Conservation (phyloP, 2,113 vertebrate species). For the Hyperopisus bebe region DNA sequence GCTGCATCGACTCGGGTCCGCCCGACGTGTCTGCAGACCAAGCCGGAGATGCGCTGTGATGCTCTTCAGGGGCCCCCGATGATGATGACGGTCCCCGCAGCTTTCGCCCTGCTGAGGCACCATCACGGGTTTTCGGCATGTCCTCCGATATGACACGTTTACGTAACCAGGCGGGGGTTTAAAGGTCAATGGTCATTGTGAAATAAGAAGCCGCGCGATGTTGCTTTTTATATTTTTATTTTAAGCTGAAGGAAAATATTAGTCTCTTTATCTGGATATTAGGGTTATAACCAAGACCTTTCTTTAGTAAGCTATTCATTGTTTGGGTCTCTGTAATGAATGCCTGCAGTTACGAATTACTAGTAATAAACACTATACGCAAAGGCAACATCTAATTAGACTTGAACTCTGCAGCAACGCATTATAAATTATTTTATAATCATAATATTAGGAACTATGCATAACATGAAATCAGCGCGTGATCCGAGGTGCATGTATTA, state of each 20-base stretch:
- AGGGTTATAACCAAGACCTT: not conserved
- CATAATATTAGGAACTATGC: not conserved
- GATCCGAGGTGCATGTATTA: not conserved
- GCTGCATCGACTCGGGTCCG: not conserved
- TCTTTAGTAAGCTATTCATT: not conserved
- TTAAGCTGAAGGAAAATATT: not conserved
- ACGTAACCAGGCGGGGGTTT: not conserved
- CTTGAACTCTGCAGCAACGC: not conserved
- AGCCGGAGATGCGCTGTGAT: not conserved
- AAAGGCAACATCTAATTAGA: not conserved
- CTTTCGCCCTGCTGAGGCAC: not conserved
- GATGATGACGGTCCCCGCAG: not conserved
- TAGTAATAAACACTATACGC: not conserved
- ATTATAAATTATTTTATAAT: not conserved
- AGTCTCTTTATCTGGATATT: not conserved
- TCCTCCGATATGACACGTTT: not conserved
- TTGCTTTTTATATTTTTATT: not conserved
- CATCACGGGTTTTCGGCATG: not conserved
- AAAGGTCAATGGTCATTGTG: not conserved
- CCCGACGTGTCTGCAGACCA: not conserved
- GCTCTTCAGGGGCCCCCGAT: not conserved
- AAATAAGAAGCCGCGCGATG: not conserved
- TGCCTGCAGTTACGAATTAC: not conserved
- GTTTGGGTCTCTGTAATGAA: not conserved
- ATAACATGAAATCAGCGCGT: not conserved